Percentiles rank a stretch among this genome's conserved stretches.
These are phyloP conservation scores for Rhinoptilus africanus DNA, from an alignment of 2,113 vertebrate species.

Conservation along the genomic window DNA sequence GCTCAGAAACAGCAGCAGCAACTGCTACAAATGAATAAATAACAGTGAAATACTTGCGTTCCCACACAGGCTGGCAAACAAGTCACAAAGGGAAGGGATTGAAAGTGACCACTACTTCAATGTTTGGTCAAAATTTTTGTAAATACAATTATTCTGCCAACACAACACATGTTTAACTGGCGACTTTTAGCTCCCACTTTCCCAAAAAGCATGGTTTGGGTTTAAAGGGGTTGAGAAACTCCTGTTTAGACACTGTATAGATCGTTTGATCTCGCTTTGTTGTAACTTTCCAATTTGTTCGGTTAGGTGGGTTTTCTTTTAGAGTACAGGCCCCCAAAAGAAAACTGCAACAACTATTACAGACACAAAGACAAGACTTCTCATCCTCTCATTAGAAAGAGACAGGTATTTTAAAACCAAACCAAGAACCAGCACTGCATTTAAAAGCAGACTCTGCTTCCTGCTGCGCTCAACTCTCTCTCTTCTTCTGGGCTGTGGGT, in stretches of 20 bases:
- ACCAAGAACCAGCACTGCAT: rapidly evolving
- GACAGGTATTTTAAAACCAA: not conserved
- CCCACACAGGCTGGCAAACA: not conserved
- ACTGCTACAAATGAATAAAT: not conserved
- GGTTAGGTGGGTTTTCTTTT: not conserved
- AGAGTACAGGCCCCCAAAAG: not conserved
- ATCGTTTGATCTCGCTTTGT: not conserved
- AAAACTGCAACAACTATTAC: not conserved
- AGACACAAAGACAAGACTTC: not conserved
- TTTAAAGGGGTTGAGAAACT: not conserved
- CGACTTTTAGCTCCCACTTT: not conserved
- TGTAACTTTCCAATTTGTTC: not conserved
- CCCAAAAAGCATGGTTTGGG: not conserved
- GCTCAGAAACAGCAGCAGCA: not conserved
- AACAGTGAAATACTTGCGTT: not conserved
- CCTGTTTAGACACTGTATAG: not conserved
- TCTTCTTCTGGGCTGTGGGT: not conserved
- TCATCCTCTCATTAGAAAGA: not conserved
- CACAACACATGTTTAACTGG: not conserved
- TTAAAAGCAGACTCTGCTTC: not conserved
- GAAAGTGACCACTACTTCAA: not conserved
- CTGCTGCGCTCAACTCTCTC: not conserved
- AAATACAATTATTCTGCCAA: not conserved
- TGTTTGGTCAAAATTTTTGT: not conserved
- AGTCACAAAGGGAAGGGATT: not conserved